Evolutionary conservation across 2,888 invertebrate species (phyloP).

Genomic region (Cecidostiba fungosa): DNA sequence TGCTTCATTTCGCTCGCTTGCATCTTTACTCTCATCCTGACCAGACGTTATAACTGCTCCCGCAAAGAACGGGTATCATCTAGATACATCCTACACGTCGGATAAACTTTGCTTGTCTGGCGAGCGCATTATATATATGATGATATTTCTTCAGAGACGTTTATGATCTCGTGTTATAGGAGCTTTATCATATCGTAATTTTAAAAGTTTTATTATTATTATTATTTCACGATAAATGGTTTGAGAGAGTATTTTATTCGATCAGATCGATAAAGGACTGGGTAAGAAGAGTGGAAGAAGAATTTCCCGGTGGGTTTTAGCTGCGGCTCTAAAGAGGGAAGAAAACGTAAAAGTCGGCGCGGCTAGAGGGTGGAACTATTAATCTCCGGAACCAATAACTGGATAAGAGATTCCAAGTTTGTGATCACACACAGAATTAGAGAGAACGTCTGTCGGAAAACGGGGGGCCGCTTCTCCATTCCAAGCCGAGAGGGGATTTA

Average conservation of each 20-base stretch:
- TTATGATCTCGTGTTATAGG: neutral
- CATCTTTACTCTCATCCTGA: neutral
- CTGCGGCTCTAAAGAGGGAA: neutral
- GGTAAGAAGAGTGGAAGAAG: neutral
- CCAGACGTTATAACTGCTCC: neutral
- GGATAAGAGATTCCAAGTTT: slow-evolving; percentile 63
- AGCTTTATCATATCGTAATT: neutral
- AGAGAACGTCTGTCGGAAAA: slow-evolving; percentile 51
- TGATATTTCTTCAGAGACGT: slow-evolving; percentile 6
- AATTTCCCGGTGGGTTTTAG: slow-evolving; percentile 40
- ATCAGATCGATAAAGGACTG: slow-evolving; percentile 1
- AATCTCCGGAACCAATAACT: slow-evolving; percentile 63
- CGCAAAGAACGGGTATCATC: slow-evolving; percentile 24
- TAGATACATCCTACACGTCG: neutral
- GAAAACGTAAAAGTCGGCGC: slow-evolving; percentile 7
- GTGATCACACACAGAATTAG: slow-evolving; percentile 59
- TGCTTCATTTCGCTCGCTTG: slow-evolving; percentile 5
- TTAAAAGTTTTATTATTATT: neutral
- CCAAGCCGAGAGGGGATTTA: slow-evolving; percentile 46
- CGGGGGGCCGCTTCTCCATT: neutral
- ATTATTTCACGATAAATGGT: neutral
- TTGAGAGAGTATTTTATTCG: slow-evolving; percentile 33
- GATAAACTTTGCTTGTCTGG: slow-evolving; percentile 33
- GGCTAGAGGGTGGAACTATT: slow-evolving; percentile 35
- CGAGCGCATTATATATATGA: neutral